Base-by-base conservation (phyloP, 2,113 vertebrate genomes). In the Dunckerocampus dactyliophorus region DNA sequence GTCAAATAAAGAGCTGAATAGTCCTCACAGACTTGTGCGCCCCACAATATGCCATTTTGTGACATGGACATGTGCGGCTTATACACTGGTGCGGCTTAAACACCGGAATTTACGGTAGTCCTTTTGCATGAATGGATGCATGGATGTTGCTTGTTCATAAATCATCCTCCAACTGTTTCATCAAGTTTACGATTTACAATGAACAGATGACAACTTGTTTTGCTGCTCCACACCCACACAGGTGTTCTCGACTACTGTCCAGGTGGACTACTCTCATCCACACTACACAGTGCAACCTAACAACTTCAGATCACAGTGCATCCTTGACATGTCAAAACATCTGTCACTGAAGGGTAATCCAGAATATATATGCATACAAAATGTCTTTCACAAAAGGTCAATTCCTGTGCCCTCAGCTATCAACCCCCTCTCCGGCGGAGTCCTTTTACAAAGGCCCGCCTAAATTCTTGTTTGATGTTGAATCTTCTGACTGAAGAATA, bases 321-420 rank as follows among this genome's bases (percentile, higher is more conserved):
- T 77, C 80, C 67, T 55, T n/a, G 57, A 71, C 69, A 76, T 70
- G 83, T 85, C 82, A 84, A 82, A 87, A 85, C 77, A 85, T 80
- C 84, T 80, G 72, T 85, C 82, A 82, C 60, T 82, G 72, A 62
- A 58, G 15, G 39, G 54, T 50, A 62, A 82, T 82, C 62, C 74
- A 34, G 69, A 62, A 66, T 55, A 57, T n/a, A 47, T 63, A 59
- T 70, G 34, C 34, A 37, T 9, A 37, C 34, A 51, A 75, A 69
- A 72, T 59, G 64, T 73, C 74, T 72, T 71, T 59, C 60, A 55
- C 42, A 63, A 2, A 49, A 72, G 68, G 53, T 73, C 62, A 59
- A 48, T 53, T 19, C 2, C 21, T 17, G 5, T 13, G n/a, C 68
- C 55, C 4, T 9, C 16, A 62, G 17, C 39, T 24, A 46, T 58